These are phyloP conservation scores for Lathamus discolor DNA, from an alignment of 2,113 vertebrate species.

Conservation along the genomic window DNA sequence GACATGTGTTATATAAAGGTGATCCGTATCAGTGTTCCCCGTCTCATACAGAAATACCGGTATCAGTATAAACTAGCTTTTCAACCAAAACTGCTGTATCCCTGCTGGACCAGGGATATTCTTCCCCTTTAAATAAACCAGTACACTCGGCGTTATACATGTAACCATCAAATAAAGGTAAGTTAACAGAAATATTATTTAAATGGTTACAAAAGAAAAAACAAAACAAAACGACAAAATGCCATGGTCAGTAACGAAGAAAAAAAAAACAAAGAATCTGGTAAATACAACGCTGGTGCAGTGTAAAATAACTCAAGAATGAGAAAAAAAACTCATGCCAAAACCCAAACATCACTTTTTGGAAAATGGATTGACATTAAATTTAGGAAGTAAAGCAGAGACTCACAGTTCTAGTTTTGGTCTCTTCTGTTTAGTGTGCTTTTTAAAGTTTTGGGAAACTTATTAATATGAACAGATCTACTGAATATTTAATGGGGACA, in stretches of 20 bases:
- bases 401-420: not conserved
- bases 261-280: not conserved
- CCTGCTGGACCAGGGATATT: not conserved
- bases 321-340: not conserved
- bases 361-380: not conserved
- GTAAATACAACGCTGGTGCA: not conserved
- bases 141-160: not conserved
- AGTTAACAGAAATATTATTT: not conserved
- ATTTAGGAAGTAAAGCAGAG: not conserved
- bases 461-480: not conserved
- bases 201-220: not conserved
- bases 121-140: not conserved
- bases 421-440: not conserved
- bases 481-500: not conserved
- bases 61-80: not conserved
- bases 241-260: not conserved
- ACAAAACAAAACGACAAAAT: not conserved
- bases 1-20: not conserved
- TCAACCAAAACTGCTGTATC: not conserved
- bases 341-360: not conserved
- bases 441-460: not conserved
- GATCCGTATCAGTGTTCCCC: rapidly evolving
- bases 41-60: not conserved
- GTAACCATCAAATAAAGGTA: not conserved
- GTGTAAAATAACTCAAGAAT: not conserved